phyloP scores from a whole-genome alignment of 2,888 invertebrate genomes.

The Siphonodentalium dalli region DNA sequence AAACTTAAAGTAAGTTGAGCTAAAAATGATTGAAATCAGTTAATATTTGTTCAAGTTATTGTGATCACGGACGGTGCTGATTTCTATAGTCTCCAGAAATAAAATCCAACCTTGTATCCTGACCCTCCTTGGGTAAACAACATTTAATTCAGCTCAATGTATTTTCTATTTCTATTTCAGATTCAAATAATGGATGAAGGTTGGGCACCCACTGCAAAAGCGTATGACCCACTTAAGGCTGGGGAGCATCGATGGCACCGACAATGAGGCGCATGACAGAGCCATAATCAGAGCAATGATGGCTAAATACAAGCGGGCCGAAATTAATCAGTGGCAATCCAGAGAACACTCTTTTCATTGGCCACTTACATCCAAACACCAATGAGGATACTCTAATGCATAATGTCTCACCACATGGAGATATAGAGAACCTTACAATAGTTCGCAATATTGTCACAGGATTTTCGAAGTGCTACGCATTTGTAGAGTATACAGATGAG shows the following conservation, averaged over 20 bases:
- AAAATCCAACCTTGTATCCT: too few species aligned
- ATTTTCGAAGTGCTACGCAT: constrained; percentile 82
- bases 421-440: constrained; percentile 72
- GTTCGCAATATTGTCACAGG: constrained; percentile 85
- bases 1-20: too few species aligned
- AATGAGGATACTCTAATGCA: constrained; percentile 70
- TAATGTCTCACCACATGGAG: constrained; percentile 71
- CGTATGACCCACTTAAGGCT: constrained; percentile 81
- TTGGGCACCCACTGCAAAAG: constrained; percentile 65
- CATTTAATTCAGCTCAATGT: too few species aligned
- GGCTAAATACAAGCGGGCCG: constrained; percentile 66
- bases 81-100: too few species aligned
- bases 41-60: too few species aligned
- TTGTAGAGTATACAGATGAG: constrained; percentile 79
- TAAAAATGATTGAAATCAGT: too few species aligned
- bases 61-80: too few species aligned
- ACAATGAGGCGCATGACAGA: constrained; percentile 81
- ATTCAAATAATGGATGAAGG: constrained; percentile 15
- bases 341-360: constrained; percentile 78
- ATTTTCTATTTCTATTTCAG: too few species aligned
- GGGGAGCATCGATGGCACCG: constrained; percentile 90
- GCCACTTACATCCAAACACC: constrained; percentile 75
- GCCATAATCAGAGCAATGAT: constrained; percentile 77
- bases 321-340: constrained; percentile 74
- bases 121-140: too few species aligned